A percentile compares a stretch with the other conserved stretches of the same genome.
These are phyloP conservation scores for Leptosomus discolor DNA, from an alignment of 2,113 vertebrate species.

Conservation along the genomic window DNA sequence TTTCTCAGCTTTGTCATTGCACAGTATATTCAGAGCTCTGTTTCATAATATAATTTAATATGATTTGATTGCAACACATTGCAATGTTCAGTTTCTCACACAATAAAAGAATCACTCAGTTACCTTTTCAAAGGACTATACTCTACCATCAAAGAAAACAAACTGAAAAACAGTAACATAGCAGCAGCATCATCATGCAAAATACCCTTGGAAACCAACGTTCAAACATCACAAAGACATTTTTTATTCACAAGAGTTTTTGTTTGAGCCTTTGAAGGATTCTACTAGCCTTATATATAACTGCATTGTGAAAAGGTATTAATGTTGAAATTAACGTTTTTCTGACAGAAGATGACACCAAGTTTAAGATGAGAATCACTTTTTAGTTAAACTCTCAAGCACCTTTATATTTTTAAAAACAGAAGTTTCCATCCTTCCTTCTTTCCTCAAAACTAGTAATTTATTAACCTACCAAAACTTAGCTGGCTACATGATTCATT, in stretches of 20 bases:
- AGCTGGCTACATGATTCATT: constrained; percentile 19
- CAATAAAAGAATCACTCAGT: constrained; percentile 75
- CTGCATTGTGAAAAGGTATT: constrained; percentile 50
- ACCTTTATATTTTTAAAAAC: constrained; percentile 29
- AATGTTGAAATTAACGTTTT: constrained; percentile 38
- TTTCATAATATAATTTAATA: constrained; percentile 71
- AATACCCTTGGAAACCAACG: constrained; percentile 78
- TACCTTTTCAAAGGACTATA: constrained; percentile 77
- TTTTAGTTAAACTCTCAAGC: constrained; percentile 46
- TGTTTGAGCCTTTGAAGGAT: constrained; percentile 68
- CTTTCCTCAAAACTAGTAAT: neutral
- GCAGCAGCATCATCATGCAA: constrained; percentile 82
- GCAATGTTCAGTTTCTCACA: constrained; percentile 75
- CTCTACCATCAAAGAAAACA: constrained; percentile 76
- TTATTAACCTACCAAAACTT: constrained; percentile 15
- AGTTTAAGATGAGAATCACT: constrained; percentile 46
- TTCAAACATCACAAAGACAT: constrained; percentile 75
- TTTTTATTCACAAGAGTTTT: constrained; percentile 68
- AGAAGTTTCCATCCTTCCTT: neutral
- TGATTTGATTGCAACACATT: constrained; percentile 73
- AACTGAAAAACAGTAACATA: constrained; percentile 69
- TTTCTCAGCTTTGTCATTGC: constrained; percentile 67
- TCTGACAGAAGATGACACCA: constrained; percentile 39
- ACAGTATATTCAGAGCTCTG: constrained; percentile 81
- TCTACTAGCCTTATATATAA: constrained; percentile 60